phyloP scores from a whole-genome alignment of 2,113 vertebrate genomes.

The Ciconia maguari region DNA sequence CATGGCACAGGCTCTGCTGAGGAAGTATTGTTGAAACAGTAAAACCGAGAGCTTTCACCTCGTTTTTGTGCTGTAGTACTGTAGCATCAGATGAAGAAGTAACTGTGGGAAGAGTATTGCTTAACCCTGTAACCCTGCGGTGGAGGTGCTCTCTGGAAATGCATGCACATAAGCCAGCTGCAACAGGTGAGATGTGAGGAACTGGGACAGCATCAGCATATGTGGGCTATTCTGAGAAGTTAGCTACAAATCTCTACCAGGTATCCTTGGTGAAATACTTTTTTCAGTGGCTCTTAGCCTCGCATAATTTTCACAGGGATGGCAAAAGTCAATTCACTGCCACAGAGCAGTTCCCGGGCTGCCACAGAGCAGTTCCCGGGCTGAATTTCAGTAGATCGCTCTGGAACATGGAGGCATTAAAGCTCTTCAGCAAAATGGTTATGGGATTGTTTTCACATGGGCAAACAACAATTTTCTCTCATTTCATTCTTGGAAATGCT shows the following conservation, averaged over 20 bases:
- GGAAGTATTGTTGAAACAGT: background rate
- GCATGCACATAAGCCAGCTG: background rate
- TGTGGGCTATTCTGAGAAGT: background rate
- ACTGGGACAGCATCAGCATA: background rate
- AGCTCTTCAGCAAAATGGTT: slow-evolving; percentile 3
- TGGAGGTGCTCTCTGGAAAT: background rate
- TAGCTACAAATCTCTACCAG: background rate
- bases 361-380: background rate
- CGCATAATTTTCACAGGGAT: background rate
- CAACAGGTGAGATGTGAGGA: background rate
- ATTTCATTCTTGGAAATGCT: slow-evolving; percentile 50
- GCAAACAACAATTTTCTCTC: slow-evolving; percentile 30
- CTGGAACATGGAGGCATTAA: background rate
- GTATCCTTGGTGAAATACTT: background rate
- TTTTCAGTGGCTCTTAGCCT: background rate
- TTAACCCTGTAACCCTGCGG: background rate
- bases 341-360: background rate
- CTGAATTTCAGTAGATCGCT: background rate
- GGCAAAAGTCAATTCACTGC: background rate
- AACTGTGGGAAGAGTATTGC: background rate
- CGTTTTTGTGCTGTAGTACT: background rate
- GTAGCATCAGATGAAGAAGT: background rate
- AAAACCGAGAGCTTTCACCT: background rate
- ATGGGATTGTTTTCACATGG: slow-evolving; percentile 21
- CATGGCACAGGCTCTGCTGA: background rate